Percentiles rank a stretch among this genome's conserved stretches.
phyloP scores from a whole-genome alignment of 2,888 invertebrate species.

The Oscheius myriophilus region DNA sequence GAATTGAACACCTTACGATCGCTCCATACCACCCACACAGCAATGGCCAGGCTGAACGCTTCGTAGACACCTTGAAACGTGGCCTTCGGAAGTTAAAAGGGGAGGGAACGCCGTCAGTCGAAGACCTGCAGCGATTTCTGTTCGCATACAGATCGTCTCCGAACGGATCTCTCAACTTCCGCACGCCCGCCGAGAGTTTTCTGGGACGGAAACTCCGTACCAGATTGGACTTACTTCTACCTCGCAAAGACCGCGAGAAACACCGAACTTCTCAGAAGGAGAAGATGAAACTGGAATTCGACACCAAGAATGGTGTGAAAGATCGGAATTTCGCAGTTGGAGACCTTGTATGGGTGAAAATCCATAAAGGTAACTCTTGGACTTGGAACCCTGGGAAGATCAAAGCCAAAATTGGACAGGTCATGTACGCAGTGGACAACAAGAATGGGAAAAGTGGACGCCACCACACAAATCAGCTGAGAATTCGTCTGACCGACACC shows the following conservation, averaged over 20 bases:
- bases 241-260: neutral
- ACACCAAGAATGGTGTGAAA: neutral
- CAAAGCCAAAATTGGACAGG: too few relatives aligned
- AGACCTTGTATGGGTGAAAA: neutral
- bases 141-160: too few relatives aligned
- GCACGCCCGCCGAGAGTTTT: conserved; percentile 3
- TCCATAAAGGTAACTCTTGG: neutral
- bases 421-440: too few relatives aligned
- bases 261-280: neutral
- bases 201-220: conserved; percentile 15
- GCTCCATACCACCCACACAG: conserved; percentile 49
- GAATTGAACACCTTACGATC: conserved; percentile 13
- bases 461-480: too few relatives aligned
- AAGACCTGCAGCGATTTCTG: too few relatives aligned
- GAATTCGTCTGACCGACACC: too few relatives aligned
- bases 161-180: too few relatives aligned
- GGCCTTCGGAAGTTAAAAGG: neutral
- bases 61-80: conserved; percentile 38
- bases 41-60: conserved; percentile 54
- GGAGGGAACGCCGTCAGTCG: too few relatives aligned
- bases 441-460: too few relatives aligned
- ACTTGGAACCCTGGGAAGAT: too few relatives aligned
- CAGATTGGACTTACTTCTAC: neutral
- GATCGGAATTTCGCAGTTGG: neutral
- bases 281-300: neutral